A percentile compares a stretch with the other conserved stretches of the same genome.
Conservation (phyloP, 2,888 invertebrate species). For the Polyommatus icarus region DNA sequence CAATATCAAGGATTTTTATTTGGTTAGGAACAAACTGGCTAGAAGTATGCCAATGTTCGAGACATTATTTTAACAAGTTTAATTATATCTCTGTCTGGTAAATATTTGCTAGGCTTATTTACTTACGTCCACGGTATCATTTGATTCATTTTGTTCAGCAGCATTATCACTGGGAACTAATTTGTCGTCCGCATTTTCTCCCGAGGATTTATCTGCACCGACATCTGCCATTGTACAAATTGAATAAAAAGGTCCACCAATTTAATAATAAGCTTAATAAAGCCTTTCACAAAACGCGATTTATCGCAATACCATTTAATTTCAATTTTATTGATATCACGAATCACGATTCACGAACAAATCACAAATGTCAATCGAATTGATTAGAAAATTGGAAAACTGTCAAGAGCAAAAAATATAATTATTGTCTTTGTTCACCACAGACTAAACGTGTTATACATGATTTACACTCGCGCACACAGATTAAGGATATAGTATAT, state of each 20-base stretch:
- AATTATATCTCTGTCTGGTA: neutral
- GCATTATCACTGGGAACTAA: constrained; percentile 51
- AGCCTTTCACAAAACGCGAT: neutral
- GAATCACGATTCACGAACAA: constrained; percentile 35
- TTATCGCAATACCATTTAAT: neutral
- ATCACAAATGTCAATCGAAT: constrained; percentile 11
- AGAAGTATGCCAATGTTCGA: neutral
- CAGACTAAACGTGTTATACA: neutral
- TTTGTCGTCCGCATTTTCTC: constrained; percentile 50
- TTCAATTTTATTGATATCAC: constrained; percentile 38
- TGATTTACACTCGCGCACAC: too few species aligned
- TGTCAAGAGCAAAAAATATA: constrained; percentile 15
- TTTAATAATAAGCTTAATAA: constrained; percentile 5
- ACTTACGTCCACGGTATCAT: constrained; percentile 63
- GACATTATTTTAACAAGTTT: neutral
- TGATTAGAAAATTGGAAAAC: constrained; percentile 10
- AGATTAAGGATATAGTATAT: too few species aligned
- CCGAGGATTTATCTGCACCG: constrained; percentile 49
- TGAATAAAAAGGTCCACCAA: neutral
- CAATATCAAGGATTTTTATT: constrained; percentile 19
- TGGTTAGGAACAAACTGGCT: neutral
- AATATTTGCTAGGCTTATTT: constrained; percentile 33
- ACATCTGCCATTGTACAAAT: constrained; percentile 45
- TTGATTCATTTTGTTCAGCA: constrained; percentile 45
- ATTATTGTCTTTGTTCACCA: neutral